Conservation (phyloP, 2,797 vertebrate genomes). For the Telmatherina bonti region DNA sequence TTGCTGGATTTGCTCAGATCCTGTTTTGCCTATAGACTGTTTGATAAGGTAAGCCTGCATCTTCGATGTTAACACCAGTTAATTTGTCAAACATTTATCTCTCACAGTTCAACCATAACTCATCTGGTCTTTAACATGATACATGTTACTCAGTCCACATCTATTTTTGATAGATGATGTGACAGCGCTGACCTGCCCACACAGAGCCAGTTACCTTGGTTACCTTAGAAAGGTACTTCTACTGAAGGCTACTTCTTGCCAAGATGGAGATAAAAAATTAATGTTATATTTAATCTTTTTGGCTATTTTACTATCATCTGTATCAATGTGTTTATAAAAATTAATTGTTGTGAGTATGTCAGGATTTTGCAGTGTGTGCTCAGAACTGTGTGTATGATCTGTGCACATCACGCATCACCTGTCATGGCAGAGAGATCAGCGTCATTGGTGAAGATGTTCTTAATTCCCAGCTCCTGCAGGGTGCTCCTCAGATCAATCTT, state of each 20-base stretch:
- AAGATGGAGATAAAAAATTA: slow-evolving; percentile 31
- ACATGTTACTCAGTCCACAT: slow-evolving; percentile 29
- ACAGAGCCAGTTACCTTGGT: slow-evolving; percentile 75
- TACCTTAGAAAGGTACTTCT: slow-evolving; percentile 60
- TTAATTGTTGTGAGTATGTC: not conserved
- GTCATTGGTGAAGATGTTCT: slow-evolving; percentile 88
- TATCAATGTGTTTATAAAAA: not conserved
- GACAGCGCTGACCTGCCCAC: slow-evolving; percentile 63
- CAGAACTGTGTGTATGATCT: not conserved
- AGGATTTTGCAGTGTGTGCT: not conserved
- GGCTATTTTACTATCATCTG: slow-evolving; percentile 6
- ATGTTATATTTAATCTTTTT: slow-evolving; percentile 12
- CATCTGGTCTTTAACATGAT: not conserved
- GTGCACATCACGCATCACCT: slow-evolving; percentile 77
- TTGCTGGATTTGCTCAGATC: slow-evolving; percentile 13
- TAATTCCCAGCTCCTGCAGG: slow-evolving; percentile 92
- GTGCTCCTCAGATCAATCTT: slow-evolving; percentile 91
- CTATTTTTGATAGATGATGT: slow-evolving; percentile 69
- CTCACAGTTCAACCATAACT: not conserved
- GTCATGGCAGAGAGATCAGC: slow-evolving; percentile 96
- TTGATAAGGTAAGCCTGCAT: slow-evolving; percentile 10
- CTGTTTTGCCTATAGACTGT: slow-evolving; percentile 14
- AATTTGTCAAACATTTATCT: not conserved
- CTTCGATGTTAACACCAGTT: not conserved
- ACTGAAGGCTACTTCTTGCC: slow-evolving; percentile 43